phyloP scores from a whole-genome alignment of 2,797 vertebrate species.

The Apogon talboti region DNA sequence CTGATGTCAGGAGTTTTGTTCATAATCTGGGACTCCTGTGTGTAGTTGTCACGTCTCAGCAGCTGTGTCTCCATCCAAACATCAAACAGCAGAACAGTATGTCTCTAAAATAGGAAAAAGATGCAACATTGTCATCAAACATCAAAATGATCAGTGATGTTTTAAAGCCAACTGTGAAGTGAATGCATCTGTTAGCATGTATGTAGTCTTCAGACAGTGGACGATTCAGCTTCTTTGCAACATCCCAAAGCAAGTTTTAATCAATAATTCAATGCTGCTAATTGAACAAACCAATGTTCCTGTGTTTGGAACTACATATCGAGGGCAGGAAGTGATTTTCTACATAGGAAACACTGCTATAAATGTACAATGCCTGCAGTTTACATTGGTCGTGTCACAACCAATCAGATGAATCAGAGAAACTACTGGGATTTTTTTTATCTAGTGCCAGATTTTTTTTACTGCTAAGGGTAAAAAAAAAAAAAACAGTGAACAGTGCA shows the following conservation, averaged over 20 bases:
- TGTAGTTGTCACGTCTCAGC: constrained; percentile 7
- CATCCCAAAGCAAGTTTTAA: not conserved
- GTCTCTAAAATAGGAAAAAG: not conserved
- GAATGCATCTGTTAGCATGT: not conserved
- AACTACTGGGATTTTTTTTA: too few species aligned
- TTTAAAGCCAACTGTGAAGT: not conserved
- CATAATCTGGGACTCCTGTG: not conserved
- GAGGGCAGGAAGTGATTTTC: too few species aligned
- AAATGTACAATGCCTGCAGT: too few species aligned
- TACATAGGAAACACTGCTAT: too few species aligned
- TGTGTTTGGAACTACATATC: too few species aligned
- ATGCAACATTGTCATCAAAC: not conserved
- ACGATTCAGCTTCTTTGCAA: not conserved
- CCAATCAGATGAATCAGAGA: too few species aligned
- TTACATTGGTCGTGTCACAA: too few species aligned
- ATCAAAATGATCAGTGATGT: not conserved
- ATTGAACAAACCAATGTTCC: too few species aligned
- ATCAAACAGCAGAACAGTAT: not conserved
- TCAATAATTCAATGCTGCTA: too few species aligned
- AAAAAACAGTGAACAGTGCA: too few species aligned
- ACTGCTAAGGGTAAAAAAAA: too few species aligned
- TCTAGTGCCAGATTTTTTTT: too few species aligned
- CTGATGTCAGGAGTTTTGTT: constrained; percentile 28
- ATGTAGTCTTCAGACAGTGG: not conserved
- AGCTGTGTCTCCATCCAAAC: constrained; percentile 31